Base-by-base conservation (phyloP, 2,797 vertebrate genomes). In the Oreonectes daqikongensis region DNA sequence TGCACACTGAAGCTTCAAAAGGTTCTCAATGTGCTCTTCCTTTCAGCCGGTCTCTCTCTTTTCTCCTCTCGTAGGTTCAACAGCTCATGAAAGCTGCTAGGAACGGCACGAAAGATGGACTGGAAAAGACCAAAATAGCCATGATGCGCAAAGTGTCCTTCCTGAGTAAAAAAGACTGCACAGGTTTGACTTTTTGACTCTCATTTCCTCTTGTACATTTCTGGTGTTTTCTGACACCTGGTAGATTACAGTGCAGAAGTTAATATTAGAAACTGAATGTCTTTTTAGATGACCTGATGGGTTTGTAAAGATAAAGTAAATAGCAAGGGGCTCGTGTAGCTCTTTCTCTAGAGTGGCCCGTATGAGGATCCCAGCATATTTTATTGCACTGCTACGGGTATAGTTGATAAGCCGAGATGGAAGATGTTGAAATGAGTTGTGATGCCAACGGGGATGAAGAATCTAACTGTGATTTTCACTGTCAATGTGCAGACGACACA, bases 41-140 rank as follows among this genome's bases (percentile, higher is more conserved):
- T n/a, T 61, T 77, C 52, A 53, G 38, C 15, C 17, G 20, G 46
- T 60, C 20, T 53, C 53, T 67, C 53, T 24, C 67, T 46, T n/a
- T n/a, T 71, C 14, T 44, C 67, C 50, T 81, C 70, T 77, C 38
- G 2, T 86, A 98, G 96, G 94, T 97, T 88, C 95, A 96, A 1
- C 94, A 96, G 88, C 81, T 97, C 82, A 95, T 97, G 95, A 96
- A 94, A 82, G 95, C 95, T 0, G 95, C 94, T n/a, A 93, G 91
- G 77, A 95, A 92, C 0, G 93, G 94, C 66, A 96, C 96, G 46
- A 95, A 93, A 83, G 95, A 95, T 0, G 92, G 96, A 40, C 86
- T 97, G 89, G 94, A 96, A 86, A 96, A 95, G 87, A 97, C 95
- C 0, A 92, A 92, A 81, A 92, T 95, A 1, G 95, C 95, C 0